Evolutionary conservation across 2,113 vertebrate species (phyloP).

Genomic region (Pica pica): DNA sequence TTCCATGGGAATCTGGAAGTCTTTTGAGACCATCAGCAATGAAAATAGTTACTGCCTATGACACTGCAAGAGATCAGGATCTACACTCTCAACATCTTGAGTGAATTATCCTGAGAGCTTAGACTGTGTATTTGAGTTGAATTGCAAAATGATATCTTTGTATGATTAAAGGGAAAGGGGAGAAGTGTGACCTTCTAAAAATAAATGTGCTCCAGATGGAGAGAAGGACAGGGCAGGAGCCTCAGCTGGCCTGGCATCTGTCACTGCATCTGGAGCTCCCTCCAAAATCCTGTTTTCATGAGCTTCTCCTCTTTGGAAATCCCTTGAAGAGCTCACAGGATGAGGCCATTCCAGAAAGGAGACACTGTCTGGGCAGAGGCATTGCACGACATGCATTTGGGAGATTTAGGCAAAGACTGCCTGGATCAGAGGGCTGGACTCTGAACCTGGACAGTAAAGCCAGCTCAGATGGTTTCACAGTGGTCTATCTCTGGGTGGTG

Average conservation of each 20-base stretch:
- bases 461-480: not conserved
- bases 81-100: not conserved
- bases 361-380: not conserved
- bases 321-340: not conserved
- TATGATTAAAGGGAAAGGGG: not conserved
- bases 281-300: not conserved
- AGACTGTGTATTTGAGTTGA: not conserved
- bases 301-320: not conserved
- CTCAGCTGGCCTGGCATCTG: slow-evolving; percentile 28
- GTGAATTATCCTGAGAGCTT: not conserved
- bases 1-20: not conserved
- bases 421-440: not conserved
- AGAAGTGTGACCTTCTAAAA: not conserved
- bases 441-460: not conserved
- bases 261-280: not conserved
- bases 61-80: not conserved
- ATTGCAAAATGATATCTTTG: not conserved
- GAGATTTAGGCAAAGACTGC: not conserved
- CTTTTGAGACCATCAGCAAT: not conserved
- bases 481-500: not conserved
- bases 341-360: not conserved
- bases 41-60: not conserved
- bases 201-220: slow-evolving; percentile 2
- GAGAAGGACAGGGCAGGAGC: not conserved
- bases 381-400: not conserved